These are phyloP conservation scores for Epirrhoe tristata DNA, from an alignment of 2,888 invertebrate species.

Conservation along the genomic window DNA sequence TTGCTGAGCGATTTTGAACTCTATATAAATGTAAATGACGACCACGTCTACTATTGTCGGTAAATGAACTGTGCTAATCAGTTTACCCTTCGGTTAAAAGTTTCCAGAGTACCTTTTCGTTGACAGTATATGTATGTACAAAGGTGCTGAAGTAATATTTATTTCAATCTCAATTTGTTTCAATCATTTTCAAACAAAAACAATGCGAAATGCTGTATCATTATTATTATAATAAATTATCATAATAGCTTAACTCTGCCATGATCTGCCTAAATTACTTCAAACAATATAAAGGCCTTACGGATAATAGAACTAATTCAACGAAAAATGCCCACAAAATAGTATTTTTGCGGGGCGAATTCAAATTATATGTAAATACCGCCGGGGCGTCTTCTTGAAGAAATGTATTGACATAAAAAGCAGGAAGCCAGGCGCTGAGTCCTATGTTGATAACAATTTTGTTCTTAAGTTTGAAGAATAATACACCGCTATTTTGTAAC, in stretches of 20 bases:
- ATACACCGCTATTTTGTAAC: too few species aligned
- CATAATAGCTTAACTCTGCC: neutral
- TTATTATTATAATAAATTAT: neutral
- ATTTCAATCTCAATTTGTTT: neutral
- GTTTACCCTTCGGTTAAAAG: constrained; percentile 64
- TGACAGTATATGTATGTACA: constrained; percentile 7
- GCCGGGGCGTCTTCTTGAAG: constrained; percentile 41
- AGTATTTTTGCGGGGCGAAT: constrained; percentile 54
- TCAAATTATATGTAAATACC: constrained; percentile 71
- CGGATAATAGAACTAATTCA: constrained; percentile 39
- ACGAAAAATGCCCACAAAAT: constrained; percentile 41
- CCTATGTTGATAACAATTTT: neutral
- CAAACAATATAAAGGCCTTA: constrained; percentile 16
- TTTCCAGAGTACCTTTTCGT: constrained; percentile 44
- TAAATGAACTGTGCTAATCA: constrained; percentile 64
- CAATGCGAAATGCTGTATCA: neutral
- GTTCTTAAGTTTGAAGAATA: neutral
- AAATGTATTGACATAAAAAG: constrained; percentile 13
- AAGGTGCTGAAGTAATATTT: neutral
- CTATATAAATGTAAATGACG: constrained; percentile 65
- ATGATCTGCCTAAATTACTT: constrained; percentile 7
- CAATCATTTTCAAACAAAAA: neutral
- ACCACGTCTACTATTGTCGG: constrained; percentile 59
- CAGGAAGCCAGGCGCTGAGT: constrained; percentile 1
- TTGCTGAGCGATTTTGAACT: constrained; percentile 63